A percentile compares a stretch with the other conserved stretches of the same genome.
Conservation (phyloP, 2,113 vertebrate species). For the Pachypanchax playfairii region DNA sequence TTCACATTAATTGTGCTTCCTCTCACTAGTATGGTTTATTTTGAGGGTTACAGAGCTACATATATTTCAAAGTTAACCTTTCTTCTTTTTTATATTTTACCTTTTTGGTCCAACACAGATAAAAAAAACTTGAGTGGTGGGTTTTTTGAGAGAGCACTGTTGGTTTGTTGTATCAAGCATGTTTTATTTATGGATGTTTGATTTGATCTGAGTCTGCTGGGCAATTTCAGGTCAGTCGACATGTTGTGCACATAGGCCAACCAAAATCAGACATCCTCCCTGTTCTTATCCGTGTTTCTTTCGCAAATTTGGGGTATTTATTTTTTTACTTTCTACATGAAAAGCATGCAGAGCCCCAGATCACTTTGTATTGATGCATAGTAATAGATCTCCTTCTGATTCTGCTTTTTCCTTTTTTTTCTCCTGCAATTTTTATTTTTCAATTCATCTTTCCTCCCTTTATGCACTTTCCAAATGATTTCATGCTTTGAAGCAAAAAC, state of each 20-base stretch:
- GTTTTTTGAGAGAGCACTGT: slow-evolving; percentile 20
- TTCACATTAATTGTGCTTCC: background rate
- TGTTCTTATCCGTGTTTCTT: slow-evolving; percentile 23
- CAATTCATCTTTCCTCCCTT: slow-evolving; percentile 12
- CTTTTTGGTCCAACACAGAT: background rate
- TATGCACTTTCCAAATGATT: slow-evolving; percentile 11
- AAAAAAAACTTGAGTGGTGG: slow-evolving; percentile 17
- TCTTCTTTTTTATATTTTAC: slow-evolving; percentile 6
- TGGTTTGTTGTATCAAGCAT: slow-evolving; percentile 32
- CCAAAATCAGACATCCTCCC: slow-evolving; percentile 38
- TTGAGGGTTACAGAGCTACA: slow-evolving; percentile 3
- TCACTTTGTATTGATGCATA: slow-evolving; percentile 24
- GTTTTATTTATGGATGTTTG: slow-evolving; percentile 36
- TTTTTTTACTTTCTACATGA: background rate
- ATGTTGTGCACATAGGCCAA: slow-evolving; percentile 15
- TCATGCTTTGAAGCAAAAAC: slow-evolving; percentile 16
- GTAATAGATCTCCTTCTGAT: slow-evolving; percentile 38
- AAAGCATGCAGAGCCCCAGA: slow-evolving; percentile 12
- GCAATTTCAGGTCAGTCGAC: slow-evolving; percentile 35
- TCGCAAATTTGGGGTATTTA: background rate
- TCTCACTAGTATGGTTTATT: background rate
- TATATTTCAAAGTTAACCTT: slow-evolving; percentile 3
- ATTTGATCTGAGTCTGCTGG: slow-evolving; percentile 39
- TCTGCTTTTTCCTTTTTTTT: slow-evolving; percentile 43
- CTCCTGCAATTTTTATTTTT: no score